Evolutionary conservation across 2,888 invertebrate genomes (phyloP).

Genomic region (Auanema freiburgensis): DNA sequence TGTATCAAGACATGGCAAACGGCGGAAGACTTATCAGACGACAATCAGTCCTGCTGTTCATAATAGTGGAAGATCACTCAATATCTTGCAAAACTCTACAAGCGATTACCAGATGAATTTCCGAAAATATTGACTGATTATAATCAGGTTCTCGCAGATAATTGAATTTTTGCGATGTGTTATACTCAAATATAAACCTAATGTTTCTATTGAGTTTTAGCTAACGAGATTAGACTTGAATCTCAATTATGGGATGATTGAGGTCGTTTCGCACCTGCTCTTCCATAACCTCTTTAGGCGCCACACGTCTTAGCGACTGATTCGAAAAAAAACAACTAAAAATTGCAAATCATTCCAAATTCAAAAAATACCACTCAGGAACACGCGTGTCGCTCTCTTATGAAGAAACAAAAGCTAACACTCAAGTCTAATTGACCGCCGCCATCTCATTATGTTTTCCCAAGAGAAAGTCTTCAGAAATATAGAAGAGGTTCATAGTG

Average conservation of each 20-base stretch:
- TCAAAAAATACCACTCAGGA: background rate
- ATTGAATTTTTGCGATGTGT: too few species aligned
- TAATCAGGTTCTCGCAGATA: too few species aligned
- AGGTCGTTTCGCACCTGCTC: constrained; percentile 16
- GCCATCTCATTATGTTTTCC: constrained; percentile 1
- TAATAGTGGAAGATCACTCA: too few species aligned
- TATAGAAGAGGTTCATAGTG: background rate
- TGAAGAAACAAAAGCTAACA: background rate
- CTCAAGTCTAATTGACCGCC: constrained; percentile 1
- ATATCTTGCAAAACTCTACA: too few species aligned
- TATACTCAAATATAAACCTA: too few species aligned
- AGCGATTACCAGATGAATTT: too few species aligned
- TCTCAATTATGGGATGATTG: constrained; percentile 5
- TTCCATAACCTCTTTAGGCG: constrained; percentile 6
- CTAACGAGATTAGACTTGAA: background rate
- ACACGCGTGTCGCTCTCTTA: constrained; percentile 1
- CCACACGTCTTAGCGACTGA: background rate
- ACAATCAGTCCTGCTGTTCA: too few species aligned
- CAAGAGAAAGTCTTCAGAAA: constrained; percentile 2
- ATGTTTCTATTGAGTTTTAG: constrained; percentile 4
- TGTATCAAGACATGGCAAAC: too few species aligned
- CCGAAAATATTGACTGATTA: too few species aligned
- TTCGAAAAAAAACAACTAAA: background rate
- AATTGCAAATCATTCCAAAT: background rate
- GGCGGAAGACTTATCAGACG: too few species aligned